These are phyloP conservation scores for Copidosoma floridanum DNA, from an alignment of 1,140 invertebrate species.

Conservation along the genomic window DNA sequence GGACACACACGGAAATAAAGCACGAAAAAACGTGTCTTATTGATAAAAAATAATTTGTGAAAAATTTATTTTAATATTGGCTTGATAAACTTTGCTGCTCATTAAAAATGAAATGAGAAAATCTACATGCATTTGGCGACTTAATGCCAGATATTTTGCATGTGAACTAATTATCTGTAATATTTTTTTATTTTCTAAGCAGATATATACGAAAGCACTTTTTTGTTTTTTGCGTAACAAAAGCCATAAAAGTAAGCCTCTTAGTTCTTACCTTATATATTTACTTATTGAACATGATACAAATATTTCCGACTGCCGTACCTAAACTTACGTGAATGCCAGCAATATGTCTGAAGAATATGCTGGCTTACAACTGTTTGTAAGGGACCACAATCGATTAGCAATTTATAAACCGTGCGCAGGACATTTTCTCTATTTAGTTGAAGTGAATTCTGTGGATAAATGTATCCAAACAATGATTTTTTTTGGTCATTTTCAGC, in stretches of 20 bases:
- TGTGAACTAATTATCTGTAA: too few species aligned
- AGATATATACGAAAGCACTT: too few species aligned
- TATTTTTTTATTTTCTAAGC: too few species aligned
- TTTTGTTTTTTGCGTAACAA: slow-evolving; percentile 33
- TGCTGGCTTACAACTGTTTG: background rate
- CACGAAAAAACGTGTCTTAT: too few species aligned
- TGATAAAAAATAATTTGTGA: too few species aligned
- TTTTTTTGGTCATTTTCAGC: background rate
- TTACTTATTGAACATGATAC: background rate
- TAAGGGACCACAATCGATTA: slow-evolving; percentile 13
- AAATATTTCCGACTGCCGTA: background rate
- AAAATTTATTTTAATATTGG: too few species aligned
- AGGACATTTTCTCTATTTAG: background rate
- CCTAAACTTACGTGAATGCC: slow-evolving; percentile 23
- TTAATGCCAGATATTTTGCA: too few species aligned
- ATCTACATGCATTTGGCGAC: too few species aligned
- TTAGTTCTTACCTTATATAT: slow-evolving; percentile 15
- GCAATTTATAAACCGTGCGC: slow-evolving; percentile 13
- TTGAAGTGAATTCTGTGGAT: background rate
- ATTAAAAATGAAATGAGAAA: too few species aligned
- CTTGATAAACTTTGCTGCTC: too few species aligned
- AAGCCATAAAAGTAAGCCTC: slow-evolving; percentile 32
- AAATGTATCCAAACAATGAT: background rate
- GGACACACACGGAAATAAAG: too few species aligned
- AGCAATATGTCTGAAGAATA: background rate